phyloP scores from a whole-genome alignment of 2,113 vertebrate species.

The Chaenogobius annularis region DNA sequence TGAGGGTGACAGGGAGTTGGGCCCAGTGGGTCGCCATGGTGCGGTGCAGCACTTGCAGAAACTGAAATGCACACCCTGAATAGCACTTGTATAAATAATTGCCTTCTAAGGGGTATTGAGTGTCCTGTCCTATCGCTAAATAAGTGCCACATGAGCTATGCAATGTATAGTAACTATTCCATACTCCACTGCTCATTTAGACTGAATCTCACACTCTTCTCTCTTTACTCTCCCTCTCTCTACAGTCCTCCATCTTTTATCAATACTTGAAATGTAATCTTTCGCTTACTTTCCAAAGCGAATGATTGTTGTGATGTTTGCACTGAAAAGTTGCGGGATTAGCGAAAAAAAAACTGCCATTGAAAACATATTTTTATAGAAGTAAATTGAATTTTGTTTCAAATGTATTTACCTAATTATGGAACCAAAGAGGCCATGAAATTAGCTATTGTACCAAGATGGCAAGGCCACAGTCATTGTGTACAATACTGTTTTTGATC shows the following conservation, averaged over 20 bases:
- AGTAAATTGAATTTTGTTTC: constrained; percentile 80
- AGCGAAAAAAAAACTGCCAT: constrained; percentile 92
- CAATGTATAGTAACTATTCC: constrained; percentile 95
- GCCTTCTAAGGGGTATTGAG: constrained; percentile 91
- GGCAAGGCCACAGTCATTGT: constrained; percentile 81
- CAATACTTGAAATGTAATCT: constrained; percentile 99
- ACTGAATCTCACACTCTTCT: constrained; percentile 79
- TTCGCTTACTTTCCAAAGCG: constrained; percentile 98
- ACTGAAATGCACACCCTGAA: constrained; percentile 86
- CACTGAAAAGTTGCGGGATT: constrained; percentile 99
- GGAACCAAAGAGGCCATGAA: constrained; percentile 89
- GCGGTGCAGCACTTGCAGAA: constrained; percentile 87
- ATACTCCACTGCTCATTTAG: constrained; percentile 72
- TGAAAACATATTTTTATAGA: constrained; percentile 98
- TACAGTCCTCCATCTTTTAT: constrained; percentile 82
- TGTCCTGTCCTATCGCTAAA: constrained; percentile 76
- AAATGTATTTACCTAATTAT: constrained; percentile 72
- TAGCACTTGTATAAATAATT: constrained; percentile 94
- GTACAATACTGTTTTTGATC: constrained; percentile 59
- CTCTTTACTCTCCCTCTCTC: constrained; percentile 52
- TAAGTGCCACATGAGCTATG: constrained; percentile 98
- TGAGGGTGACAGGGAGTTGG: constrained; percentile 40
- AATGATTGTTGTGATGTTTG: constrained; percentile 99
- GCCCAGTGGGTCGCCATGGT: constrained; percentile 66
- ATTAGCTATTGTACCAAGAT: constrained; percentile 87